Base-by-base conservation (phyloP, 2,113 vertebrate genomes). In the Talpa occidentalis region DNA sequence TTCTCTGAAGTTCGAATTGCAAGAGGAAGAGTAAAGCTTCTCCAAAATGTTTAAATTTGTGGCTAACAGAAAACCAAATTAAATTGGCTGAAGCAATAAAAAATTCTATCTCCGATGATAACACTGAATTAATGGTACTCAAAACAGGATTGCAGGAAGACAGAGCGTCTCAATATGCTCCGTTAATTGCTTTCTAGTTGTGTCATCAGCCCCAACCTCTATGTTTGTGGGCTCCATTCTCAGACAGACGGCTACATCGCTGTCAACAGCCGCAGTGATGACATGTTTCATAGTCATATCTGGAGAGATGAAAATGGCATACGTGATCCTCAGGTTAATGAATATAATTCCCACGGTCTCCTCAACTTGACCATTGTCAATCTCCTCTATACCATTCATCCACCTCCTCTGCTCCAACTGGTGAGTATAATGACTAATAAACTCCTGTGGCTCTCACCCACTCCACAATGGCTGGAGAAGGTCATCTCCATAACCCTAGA, bases 41-140 rank as follows among this genome's bases (percentile, higher is more conserved):
- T 44, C 47, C 56, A 12, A 59, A 80, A 82, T 24, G 16, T 62
- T 87, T 87, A 47, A 15, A 26, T 77, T 16, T 82, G 15, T 56
- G 30, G 7, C 28, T 60, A 90, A 82, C 10, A 64, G 35, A 64
- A 91, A 93, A 40, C 37, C 37, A 40, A 76, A 62, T 79, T 73
- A 73, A 78, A 66, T 59, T 7, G n/a, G 4, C 16, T n/a, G 44
- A 62, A 66, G 16, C 30, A 22, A 4, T 42, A 37, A 35, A 67
- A 52, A 84, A 28, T 32, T 47, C 19, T 26, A 1, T 10, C 12
- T 26, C 10, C 12, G 28, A 30, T 16, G 28, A 30, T 32, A 37
- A 26, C 11, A 22, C 0, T 12, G n/a, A 73, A 84, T 72, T 44
- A 42, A 3, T 42, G 35, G 32, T 67, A n/a, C 56, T 91, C 35